Evolutionary conservation across 1,140 invertebrate genomes (phyloP), one percentile per base, ranked within the genome.

Genomic region (Chionoecetes opilio): DNA sequence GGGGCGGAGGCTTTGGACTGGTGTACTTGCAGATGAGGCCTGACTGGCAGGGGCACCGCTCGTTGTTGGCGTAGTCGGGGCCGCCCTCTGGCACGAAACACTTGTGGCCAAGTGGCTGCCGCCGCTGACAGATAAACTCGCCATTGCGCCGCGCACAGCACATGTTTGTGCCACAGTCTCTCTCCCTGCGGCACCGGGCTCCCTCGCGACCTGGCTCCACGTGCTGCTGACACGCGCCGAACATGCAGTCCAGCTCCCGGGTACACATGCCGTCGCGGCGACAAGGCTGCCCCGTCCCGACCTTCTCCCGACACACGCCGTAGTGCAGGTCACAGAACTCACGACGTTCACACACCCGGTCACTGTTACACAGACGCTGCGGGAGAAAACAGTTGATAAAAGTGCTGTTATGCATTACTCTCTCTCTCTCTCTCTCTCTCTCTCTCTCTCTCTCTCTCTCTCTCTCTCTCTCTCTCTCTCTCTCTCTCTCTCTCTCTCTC

Each of bases 31-130:
- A 94, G 87, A 94, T 90, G 35, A 94, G 88, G 8, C 63, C 93
- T 2, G 1, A n/a, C 63, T 90, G 34, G 41, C 93, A 94, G 63
- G 93, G 93, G 35, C 93, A 94, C 2, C 35, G 46, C 35, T 90
- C 93, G 38, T 94, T 94, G 53, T 90, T 41, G 35, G 35, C 87
- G 63, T 94, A 94, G 11, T 94, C 86, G 5, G 37, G 63, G 29
- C 93, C 93, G 11, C 93, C 93, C 53, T 94, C 93, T 1, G 93
- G 93, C 34, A 94, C 93, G 63, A 41, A 94, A 31, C 93, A 94
- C 86, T 88, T 94, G 53, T 88, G 26, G 3, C 63, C 93, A 26
- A 34, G 87, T 17, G 63, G 93, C 2, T 84, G 87, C 3, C 41
- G 93, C 0, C 53, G 87, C 63, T 94, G 93, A 34, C 93, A 94